Evolutionary conservation across 2,888 invertebrate genomes (phyloP).

Genomic region (Caprella mutica): DNA sequence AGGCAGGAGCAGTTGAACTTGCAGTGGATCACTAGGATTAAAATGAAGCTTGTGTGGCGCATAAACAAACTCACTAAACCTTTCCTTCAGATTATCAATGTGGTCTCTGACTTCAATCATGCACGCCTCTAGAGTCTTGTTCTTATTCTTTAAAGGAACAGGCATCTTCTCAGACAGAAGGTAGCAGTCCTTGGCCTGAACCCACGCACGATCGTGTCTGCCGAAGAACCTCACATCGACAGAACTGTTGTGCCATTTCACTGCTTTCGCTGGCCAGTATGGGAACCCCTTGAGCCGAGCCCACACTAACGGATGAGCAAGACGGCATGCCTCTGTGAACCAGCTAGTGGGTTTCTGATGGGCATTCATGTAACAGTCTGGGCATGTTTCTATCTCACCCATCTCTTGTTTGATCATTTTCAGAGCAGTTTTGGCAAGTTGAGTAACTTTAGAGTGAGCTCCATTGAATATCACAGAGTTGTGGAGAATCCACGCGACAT

Average conservation of each 20-base stretch:
- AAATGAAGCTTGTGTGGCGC: slow-evolving; percentile 59
- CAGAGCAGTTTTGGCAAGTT: slow-evolving; percentile 62
- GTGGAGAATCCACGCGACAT: slow-evolving; percentile 86
- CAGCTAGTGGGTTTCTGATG: slow-evolving; percentile 67
- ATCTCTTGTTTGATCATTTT: slow-evolving; percentile 79
- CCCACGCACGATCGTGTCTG: slow-evolving; percentile 85
- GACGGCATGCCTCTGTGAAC: slow-evolving; percentile 82
- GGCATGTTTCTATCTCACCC: slow-evolving; percentile 83
- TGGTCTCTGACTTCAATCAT: slow-evolving; percentile 51
- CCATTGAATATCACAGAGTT: slow-evolving; percentile 84
- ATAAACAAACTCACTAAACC: slow-evolving; percentile 61
- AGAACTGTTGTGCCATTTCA: slow-evolving; percentile 50
- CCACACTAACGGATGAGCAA: slow-evolving; percentile 85
- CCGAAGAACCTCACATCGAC: slow-evolving; percentile 92
- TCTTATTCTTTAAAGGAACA: slow-evolving; percentile 47
- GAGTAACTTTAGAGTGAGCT: slow-evolving; percentile 64
- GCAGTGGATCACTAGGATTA: slow-evolving; percentile 51
- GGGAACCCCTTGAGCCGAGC: slow-evolving; percentile 94
- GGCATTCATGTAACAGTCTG: slow-evolving; percentile 79
- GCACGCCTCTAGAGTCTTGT: slow-evolving; percentile 51
- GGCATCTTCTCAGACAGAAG: slow-evolving; percentile 60
- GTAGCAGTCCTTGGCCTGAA: slow-evolving; percentile 69
- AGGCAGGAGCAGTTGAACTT: slow-evolving; percentile 43
- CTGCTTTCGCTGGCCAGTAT: slow-evolving; percentile 90
- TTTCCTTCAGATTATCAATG: slow-evolving; percentile 57